Base-by-base conservation (phyloP, 2,888 invertebrate genomes). In the Athrips mouffetella region DNA sequence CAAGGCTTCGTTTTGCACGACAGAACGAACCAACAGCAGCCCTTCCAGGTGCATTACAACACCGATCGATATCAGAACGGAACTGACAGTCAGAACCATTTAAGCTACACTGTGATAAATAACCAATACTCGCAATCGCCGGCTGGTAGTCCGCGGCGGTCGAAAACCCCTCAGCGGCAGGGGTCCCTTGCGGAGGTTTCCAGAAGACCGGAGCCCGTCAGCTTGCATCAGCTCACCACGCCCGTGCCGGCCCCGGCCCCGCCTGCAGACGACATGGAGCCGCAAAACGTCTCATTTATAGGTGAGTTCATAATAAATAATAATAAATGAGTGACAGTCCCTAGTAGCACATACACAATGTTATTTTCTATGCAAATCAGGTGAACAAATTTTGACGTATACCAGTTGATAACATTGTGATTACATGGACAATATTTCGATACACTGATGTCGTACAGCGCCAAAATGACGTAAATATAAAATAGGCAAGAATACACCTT, bases 281-380 rank as follows among this genome's bases (percentile, higher is more conserved):
- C 97, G 0, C 97, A 97, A 76, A 96, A 94, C 84, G 96, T 97
- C 67, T 96, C 96, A 48, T 97, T 97, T 71, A 96, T 96, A 60
- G 96, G 96, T 69, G 92, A 91, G n/a, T n/a, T n/a, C n/a, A n/a
- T n/a, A n/a, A n/a, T n/a, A n/a, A n/a, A n/a, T n/a, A n/a, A n/a
- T n/a, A n/a, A n/a, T n/a, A n/a, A n/a, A n/a, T n/a, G n/a, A n/a
- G n/a, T n/a, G n/a, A n/a, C n/a, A n/a, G n/a, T n/a, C n/a, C n/a
- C n/a, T n/a, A n/a, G n/a, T n/a, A n/a, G n/a, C n/a, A n/a, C n/a
- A n/a, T n/a, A n/a, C n/a, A n/a, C n/a, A n/a, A n/a, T n/a, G n/a
- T n/a, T n/a, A n/a, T n/a, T n/a, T n/a, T n/a, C n/a, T n/a, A n/a
- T n/a, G n/a, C n/a, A n/a, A n/a, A n/a, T n/a, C n/a, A n/a, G n/a